Evolutionary conservation across 2,113 vertebrate genomes (phyloP), one percentile per base, ranked within the genome.

Genomic region (Craseonycteris thonglongyai): DNA sequence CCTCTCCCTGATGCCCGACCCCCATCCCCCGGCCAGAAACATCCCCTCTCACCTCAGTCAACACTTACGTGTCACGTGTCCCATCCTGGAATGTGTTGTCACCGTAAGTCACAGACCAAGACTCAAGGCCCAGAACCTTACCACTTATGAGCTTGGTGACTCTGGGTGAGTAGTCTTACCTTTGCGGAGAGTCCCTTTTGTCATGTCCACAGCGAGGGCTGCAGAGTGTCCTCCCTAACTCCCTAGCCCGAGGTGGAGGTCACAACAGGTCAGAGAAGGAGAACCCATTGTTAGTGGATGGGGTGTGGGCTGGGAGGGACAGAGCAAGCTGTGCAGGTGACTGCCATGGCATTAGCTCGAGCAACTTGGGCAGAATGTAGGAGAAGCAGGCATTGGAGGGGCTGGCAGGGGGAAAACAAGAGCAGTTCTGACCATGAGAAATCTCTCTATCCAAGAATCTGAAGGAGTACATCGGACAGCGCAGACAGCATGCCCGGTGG

Each of bases 11-110:
- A 19, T 24, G 24, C 38, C 9, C n/a, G n/a, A n/a, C n/a, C n/a
- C 1, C 11, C 13, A 28, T 40, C 38, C 35, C 51, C 9, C 2
- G 21, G 49, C 33, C 4, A 8, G 90, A 38, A 38, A 58, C 1
- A 16, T 7, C 12, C 12, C 18, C 30, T 24, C 26, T 38, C 19
- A 14, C 38, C 4, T 19, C 11, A 21, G 7, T 38, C 6, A 21
- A 9, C 18, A 49, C 2, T 5, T 28, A 10, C 1, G 28, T 22
- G 22, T 35, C 49, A 79, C 7, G 0, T 1, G 2, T 1, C 1
- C 9, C 10, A 26, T 18, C 12, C 61, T 4, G 8, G 49, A 38
- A 16, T 6, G 9, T 11, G 61, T 45, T 1, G 61, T 18, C 49
- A 19, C 21, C 24, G 59, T 18, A 42, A 42, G 47, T 14, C 35